These are phyloP conservation scores for Spea hammondii DNA, from an alignment of 2,797 vertebrate genomes.

Conservation along the genomic window DNA sequence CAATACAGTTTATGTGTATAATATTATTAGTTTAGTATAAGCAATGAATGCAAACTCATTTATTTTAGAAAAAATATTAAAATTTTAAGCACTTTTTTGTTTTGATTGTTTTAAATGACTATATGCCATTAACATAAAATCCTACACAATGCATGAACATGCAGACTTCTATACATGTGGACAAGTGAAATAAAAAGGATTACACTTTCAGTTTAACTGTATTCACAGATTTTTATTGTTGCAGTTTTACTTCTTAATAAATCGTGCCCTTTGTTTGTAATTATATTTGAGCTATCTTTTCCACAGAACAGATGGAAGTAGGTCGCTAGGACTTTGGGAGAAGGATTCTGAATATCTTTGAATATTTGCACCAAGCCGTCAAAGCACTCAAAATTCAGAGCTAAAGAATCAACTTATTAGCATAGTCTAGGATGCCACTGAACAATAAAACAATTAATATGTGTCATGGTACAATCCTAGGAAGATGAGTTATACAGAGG, in stretches of 20 bases:
- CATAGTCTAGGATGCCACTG: constrained; percentile 20
- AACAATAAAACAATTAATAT: constrained; percentile 19
- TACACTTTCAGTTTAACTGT: constrained; percentile 1
- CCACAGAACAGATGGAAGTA: constrained; percentile 41
- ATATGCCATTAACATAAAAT: neutral
- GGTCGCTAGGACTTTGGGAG: constrained; percentile 35
- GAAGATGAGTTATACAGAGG: neutral
- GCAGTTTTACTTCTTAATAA: constrained; percentile 51
- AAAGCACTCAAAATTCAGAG: constrained; percentile 30
- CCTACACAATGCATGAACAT: neutral
- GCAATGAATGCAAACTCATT: no score
- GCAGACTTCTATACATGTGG: neutral
- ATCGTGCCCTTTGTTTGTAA: constrained; percentile 47
- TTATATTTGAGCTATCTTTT: constrained; percentile 46
- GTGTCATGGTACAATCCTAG: neutral
- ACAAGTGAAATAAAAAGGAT: neutral
- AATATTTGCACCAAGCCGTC: constrained; percentile 28
- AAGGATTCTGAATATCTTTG: constrained; percentile 36
- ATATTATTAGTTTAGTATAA: no score
- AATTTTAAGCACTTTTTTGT: neutral
- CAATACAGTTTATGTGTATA: no score
- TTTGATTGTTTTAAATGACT: neutral
- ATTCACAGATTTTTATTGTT: constrained; percentile 27
- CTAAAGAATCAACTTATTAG: constrained; percentile 25
- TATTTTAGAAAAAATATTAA: no score